phyloP scores from a whole-genome alignment of 1,140 invertebrate genomes.

The Penaeus japonicus region DNA sequence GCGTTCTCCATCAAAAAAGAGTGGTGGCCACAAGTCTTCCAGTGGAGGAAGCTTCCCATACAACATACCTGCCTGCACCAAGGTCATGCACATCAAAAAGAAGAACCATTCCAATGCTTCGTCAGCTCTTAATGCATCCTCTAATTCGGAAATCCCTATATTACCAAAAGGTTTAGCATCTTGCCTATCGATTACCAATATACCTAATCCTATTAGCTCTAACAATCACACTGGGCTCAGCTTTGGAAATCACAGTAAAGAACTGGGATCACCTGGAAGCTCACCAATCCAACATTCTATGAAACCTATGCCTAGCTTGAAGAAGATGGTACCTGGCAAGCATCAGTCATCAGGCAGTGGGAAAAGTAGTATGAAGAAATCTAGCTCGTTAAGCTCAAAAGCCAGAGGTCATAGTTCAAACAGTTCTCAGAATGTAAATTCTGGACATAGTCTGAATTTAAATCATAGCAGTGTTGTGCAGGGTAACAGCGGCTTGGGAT shows the following conservation, averaged over 20 bases:
- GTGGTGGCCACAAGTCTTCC: not conserved
- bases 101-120: not conserved
- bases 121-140: not conserved
- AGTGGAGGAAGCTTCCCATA: conserved; percentile 23
- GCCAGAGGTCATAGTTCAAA: not conserved
- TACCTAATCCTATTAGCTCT: conserved; percentile 42
- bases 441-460: not conserved
- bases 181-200: conserved; percentile 52
- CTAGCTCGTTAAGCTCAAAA: not conserved
- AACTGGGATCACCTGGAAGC: conserved; percentile 19
- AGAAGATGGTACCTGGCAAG: conserved; percentile 52
- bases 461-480: not conserved
- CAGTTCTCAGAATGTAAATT: not conserved
- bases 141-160: conserved; percentile 32
- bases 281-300: conserved; percentile 33
- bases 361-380: conserved; percentile 15
- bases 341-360: conserved; percentile 2
- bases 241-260: not conserved
- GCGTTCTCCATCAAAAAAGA: conserved; percentile 27
- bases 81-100: conserved; percentile 42
- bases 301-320: conserved; percentile 51
- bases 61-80: conserved; percentile 44
- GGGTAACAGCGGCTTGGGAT: not conserved
- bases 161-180: conserved; percentile 46
- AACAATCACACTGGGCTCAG: not conserved